Conservation (phyloP, 2,888 invertebrate genomes). For the Pristionchus japonicus region DNA sequence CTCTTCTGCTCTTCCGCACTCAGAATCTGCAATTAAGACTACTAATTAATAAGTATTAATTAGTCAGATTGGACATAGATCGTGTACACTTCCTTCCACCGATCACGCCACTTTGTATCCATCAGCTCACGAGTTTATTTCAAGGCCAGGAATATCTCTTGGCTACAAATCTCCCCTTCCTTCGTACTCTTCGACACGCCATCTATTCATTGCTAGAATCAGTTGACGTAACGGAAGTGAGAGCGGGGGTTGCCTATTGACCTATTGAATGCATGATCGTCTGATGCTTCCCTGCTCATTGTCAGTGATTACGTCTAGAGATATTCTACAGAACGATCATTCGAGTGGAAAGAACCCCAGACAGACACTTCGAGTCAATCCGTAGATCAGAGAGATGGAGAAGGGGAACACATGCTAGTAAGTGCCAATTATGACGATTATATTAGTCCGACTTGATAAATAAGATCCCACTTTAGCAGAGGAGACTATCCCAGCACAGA, state of each 20-base stretch:
- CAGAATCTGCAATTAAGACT: not conserved
- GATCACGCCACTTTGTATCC: not conserved
- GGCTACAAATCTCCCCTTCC: not conserved
- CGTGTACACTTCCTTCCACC: not conserved
- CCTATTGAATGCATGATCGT: not conserved
- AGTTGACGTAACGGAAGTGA: not conserved
- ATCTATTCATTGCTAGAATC: not conserved
- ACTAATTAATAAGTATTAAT: no score
- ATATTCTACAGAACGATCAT: not conserved
- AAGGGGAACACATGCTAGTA: not conserved
- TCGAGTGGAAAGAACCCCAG: not conserved
- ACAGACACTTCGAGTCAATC: not conserved
- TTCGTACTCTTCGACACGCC: not conserved
- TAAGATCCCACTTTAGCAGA: not conserved
- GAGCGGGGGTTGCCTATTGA: not conserved
- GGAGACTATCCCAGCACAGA: not conserved
- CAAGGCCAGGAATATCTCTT: not conserved
- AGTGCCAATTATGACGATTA: not conserved
- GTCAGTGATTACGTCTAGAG: not conserved
- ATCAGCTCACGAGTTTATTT: not conserved
- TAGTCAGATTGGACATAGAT: no score
- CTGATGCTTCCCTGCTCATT: not conserved
- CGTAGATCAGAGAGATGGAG: not conserved
- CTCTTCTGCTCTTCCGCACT: slow-evolving; percentile 39
- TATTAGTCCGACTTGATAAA: not conserved